Evolutionary conservation across 2,797 vertebrate species (phyloP).

Genomic region (Leptoclinus maculatus): DNA sequence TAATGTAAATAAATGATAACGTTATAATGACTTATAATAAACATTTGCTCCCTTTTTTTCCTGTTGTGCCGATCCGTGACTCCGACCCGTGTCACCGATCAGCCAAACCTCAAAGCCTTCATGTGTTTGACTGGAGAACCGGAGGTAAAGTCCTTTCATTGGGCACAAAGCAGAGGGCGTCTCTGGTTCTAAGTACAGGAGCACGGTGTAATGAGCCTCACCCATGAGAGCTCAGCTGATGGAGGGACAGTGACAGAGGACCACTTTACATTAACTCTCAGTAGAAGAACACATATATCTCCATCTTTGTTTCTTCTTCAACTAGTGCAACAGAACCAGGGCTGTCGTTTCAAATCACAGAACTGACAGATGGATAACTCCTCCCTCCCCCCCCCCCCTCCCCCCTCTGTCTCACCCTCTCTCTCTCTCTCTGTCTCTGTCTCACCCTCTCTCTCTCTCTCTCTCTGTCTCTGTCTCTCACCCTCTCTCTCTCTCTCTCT

Average conservation of each 20-base stretch:
- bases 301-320: not conserved
- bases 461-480: not conserved
- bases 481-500: too few relatives aligned
- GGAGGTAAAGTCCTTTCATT: not conserved
- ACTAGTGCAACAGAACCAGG: not conserved
- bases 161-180: not conserved
- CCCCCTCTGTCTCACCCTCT: too few relatives aligned
- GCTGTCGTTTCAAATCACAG: conserved; percentile 22
- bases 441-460: too few relatives aligned
- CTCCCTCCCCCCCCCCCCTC: too few relatives aligned
- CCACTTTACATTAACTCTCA: conserved; percentile 1
- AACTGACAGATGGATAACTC: not conserved
- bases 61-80: too few relatives aligned
- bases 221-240: conserved; percentile 58
- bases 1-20: too few relatives aligned
- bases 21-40: too few relatives aligned
- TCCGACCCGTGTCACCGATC: too few relatives aligned
- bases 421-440: too few relatives aligned
- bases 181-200: conserved; percentile 10
- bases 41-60: too few relatives aligned
- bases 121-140: conserved; percentile 3
- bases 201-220: conserved; percentile 26
- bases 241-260: conserved; percentile 41
- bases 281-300: conserved; percentile 1
- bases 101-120: not conserved